A percentile compares a stretch with the other conserved stretches of the same genome.
These are phyloP conservation scores for Phycodurus eques DNA, from an alignment of 2,113 vertebrate genomes.

Conservation along the genomic window DNA sequence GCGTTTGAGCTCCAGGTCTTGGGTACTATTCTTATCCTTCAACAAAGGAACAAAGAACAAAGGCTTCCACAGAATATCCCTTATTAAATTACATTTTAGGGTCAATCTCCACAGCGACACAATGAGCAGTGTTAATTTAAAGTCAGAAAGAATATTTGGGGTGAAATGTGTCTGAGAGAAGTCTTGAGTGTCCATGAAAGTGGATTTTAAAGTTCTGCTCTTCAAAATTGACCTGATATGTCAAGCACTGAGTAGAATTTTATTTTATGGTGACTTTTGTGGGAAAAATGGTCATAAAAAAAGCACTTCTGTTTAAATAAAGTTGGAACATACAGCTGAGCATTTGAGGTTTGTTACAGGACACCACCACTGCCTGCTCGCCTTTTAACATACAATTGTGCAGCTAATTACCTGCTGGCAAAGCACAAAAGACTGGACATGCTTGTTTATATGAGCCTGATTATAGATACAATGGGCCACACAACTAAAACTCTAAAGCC, in stretches of 20 bases:
- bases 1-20: conserved; percentile 22
- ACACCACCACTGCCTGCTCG: conserved; percentile 7
- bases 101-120: conserved; percentile 25
- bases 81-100: conserved; percentile 11
- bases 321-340: conserved; percentile 11
- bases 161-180: conserved; percentile 17
- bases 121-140: conserved; percentile 31
- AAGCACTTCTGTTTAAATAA: conserved; percentile 16
- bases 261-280: conserved; percentile 18
- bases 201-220: conserved; percentile 25
- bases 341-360: conserved; percentile 11
- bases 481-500: conserved; percentile 21
- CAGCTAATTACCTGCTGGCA: conserved; percentile 31
- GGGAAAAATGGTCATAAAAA: conserved; percentile 14
- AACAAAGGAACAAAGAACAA: conserved; percentile 26
- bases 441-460: conserved; percentile 39
- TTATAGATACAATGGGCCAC: conserved; percentile 29
- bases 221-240: conserved; percentile 3
- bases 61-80: conserved; percentile 9
- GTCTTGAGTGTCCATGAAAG: neutral
- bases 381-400: conserved; percentile 7
- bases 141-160: conserved; percentile 19
- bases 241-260: conserved; percentile 3
- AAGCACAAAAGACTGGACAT: conserved; percentile 27
- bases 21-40: conserved; percentile 18